Conservation (phyloP, 2,888 invertebrate genomes). For the Cyrtodaria siliqua region DNA sequence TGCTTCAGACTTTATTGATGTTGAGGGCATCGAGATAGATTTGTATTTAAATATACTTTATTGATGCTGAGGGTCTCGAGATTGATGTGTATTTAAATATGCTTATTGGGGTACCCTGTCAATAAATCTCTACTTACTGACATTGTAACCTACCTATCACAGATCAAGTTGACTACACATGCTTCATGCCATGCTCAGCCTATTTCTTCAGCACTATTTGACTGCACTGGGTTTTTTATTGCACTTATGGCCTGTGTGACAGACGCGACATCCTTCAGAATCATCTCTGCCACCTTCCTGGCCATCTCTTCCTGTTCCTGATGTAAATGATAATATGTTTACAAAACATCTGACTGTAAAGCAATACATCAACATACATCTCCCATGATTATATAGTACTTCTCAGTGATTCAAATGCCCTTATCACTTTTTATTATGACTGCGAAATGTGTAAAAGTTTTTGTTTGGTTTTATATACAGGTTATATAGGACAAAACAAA, state of each 20-base stretch:
- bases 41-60: too few relatives aligned
- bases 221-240: constrained; percentile 47
- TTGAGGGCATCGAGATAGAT: too few relatives aligned
- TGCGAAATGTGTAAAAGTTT: too few relatives aligned
- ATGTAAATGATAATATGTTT: constrained; percentile 14
- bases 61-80: too few relatives aligned
- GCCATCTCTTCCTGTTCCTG: constrained; percentile 95
- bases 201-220: neutral
- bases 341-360: neutral
- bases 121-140: too few relatives aligned
- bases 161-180: neutral
- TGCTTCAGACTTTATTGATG: too few relatives aligned
- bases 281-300: constrained; percentile 98
- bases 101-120: too few relatives aligned
- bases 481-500: too few relatives aligned
- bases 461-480: too few relatives aligned
- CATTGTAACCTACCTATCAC: constrained; percentile 17
- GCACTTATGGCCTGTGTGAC: constrained; percentile 75
- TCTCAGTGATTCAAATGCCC: too few relatives aligned
- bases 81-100: too few relatives aligned
- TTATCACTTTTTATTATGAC: too few relatives aligned
- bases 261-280: constrained; percentile 95
- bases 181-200: neutral
- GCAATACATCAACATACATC: neutral
- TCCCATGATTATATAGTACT: neutral